Conservation (phyloP, 2,797 vertebrate species). For the Microcaecilia unicolor region DNA sequence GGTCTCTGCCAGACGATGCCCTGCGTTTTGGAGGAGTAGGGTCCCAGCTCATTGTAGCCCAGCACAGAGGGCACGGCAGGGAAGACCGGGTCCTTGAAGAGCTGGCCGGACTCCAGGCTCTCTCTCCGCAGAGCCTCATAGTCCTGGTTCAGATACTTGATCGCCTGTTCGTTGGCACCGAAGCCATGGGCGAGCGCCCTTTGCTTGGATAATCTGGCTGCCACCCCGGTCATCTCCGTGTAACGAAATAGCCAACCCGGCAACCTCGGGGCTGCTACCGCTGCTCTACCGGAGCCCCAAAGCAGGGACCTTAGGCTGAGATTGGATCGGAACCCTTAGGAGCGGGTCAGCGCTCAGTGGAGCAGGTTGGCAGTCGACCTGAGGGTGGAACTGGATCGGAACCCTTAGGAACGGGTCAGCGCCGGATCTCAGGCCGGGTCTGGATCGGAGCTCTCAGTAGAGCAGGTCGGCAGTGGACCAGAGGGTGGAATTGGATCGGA, state of each 20-base stretch:
- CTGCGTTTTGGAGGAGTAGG: slow-evolving; percentile 61
- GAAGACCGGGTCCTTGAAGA: slow-evolving; percentile 77
- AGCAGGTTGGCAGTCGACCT: too few species aligned
- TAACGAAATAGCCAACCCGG: not conserved
- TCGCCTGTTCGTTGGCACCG: slow-evolving; percentile 65
- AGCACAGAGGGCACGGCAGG: slow-evolving; percentile 60
- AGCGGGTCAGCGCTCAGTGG: not conserved
- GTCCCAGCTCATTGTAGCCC: slow-evolving; percentile 78
- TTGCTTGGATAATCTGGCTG: slow-evolving; percentile 59
- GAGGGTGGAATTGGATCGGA: too few species aligned
- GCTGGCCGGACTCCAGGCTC: slow-evolving; percentile 46
- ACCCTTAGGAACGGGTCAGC: too few species aligned
- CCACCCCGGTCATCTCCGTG: slow-evolving; percentile 66
- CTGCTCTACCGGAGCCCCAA: not conserved
- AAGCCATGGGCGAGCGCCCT: slow-evolving; percentile 64
- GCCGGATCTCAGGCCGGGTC: too few species aligned
- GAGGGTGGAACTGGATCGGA: not conserved
- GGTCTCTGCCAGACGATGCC: slow-evolving; percentile 80
- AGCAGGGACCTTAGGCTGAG: not conserved
- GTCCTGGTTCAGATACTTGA: slow-evolving; percentile 70
- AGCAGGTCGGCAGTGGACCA: too few species aligned
- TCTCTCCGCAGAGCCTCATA: slow-evolving; percentile 54
- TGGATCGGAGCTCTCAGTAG: too few species aligned
- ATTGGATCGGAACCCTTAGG: not conserved
- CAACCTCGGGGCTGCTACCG: too few species aligned